Evolutionary conservation across 2,888 invertebrate species (phyloP).

Genomic region (Graphium colonna): DNA sequence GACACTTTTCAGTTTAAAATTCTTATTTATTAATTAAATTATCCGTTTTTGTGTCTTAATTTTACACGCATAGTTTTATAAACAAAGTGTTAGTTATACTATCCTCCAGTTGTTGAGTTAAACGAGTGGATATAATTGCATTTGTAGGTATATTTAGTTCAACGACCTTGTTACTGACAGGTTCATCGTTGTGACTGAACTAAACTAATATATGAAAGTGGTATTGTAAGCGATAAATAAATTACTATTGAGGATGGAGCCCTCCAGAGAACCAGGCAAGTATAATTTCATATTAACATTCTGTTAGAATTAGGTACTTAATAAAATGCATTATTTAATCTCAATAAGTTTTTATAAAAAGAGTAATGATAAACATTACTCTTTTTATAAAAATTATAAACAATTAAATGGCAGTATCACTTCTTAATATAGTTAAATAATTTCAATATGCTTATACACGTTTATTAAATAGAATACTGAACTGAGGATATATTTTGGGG

Average conservation of each 20-base stretch:
- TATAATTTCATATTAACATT: slow-evolving; percentile 24
- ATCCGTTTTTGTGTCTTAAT: slow-evolving; percentile 25
- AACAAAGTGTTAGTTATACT: slow-evolving; percentile 38
- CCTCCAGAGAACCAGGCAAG: slow-evolving; percentile 75
- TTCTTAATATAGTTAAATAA: no score
- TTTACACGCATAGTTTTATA: slow-evolving; percentile 22
- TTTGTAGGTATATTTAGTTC: slow-evolving; percentile 78
- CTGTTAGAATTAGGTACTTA: no score
- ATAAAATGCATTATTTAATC: no score
- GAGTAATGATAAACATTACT: no score
- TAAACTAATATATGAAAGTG: slow-evolving; percentile 74
- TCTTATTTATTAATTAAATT: slow-evolving; percentile 29
- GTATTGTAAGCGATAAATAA: slow-evolving; percentile 55
- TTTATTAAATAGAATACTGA: no score
- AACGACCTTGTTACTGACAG: slow-evolving; percentile 80
- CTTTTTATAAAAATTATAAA: no score
- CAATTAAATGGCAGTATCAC: no score
- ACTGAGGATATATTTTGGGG: no score
- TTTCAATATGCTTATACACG: no score
- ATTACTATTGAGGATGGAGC: slow-evolving; percentile 66
- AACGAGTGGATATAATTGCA: slow-evolving; percentile 51
- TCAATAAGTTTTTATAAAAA: no score
- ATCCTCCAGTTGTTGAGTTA: slow-evolving; percentile 40
- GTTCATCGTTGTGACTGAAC: slow-evolving; percentile 74
- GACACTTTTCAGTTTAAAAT: slow-evolving; percentile 40